Conservation (phyloP, 2,113 vertebrate species). For the Tympanuchus pallidicinctus region DNA sequence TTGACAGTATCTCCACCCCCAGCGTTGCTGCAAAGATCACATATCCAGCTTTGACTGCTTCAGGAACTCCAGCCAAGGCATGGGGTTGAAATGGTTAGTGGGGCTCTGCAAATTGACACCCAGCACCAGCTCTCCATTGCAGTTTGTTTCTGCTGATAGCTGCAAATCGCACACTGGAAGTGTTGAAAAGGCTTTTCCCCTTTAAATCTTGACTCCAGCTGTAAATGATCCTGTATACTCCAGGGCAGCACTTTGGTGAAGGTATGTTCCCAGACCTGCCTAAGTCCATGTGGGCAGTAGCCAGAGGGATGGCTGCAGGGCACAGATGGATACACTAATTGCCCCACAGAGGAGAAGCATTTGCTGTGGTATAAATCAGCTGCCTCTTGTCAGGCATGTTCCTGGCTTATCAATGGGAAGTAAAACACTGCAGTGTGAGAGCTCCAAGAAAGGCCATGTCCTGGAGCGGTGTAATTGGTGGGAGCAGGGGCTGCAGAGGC, state of each 20-base stretch:
- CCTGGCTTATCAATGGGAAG: conserved; percentile 20
- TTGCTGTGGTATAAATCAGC: not conserved
- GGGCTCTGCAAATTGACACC: not conserved
- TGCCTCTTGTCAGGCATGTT: not conserved
- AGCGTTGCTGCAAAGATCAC: accelerated
- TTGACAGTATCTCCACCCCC: not conserved
- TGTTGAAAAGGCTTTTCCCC: not conserved
- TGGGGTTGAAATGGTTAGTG: not conserved
- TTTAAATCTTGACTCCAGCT: not conserved
- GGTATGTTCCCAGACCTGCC: not conserved
- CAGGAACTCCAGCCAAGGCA: not conserved
- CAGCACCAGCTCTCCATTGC: not conserved
- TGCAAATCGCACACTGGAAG: not conserved
- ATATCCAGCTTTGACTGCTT: not conserved
- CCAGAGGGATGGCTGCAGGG: not conserved
- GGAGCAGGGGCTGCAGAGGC: not conserved
- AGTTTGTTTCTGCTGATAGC: not conserved
- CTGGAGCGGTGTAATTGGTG: not conserved
- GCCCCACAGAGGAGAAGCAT: not conserved
- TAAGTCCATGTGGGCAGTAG: accelerated
- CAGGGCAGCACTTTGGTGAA: not conserved
- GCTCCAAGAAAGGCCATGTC: not conserved
- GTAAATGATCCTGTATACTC: not conserved
- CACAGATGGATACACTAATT: not conserved
- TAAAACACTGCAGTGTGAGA: not conserved